Conservation (phyloP, 2,797 vertebrate species). For the Tadarida brasiliensis region DNA sequence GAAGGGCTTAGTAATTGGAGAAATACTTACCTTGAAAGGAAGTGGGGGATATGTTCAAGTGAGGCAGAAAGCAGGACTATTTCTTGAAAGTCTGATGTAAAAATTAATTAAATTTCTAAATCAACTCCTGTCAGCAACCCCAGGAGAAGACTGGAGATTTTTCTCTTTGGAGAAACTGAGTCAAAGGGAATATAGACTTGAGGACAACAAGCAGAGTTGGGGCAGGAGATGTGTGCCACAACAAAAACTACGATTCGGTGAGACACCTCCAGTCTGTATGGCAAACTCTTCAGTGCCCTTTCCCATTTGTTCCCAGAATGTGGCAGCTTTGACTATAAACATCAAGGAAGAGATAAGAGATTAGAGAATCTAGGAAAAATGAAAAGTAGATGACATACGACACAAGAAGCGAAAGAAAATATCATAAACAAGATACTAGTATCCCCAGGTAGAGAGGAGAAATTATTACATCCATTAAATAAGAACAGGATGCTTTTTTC, state of each 20-base stretch:
- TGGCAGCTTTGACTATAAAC: not conserved
- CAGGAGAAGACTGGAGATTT: not conserved
- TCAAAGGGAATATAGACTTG: not conserved
- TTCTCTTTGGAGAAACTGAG: conserved; percentile 43
- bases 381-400: not conserved
- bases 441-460: not conserved
- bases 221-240: not conserved
- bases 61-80: not conserved
- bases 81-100: not conserved
- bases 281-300: not conserved
- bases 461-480: not conserved
- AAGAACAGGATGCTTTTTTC: not conserved
- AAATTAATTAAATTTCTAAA: conserved; percentile 15
- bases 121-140: not conserved
- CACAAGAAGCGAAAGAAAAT: not conserved
- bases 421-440: not conserved
- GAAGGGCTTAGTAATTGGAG: not conserved
- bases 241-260: not conserved
- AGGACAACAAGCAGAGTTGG: not conserved
- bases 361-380: not conserved
- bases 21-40: not conserved
- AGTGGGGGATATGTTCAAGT: not conserved
- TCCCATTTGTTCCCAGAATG: not conserved
- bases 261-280: not conserved
- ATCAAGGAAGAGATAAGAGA: not conserved